Percentiles rank a stretch among this genome's conserved stretches.
These are phyloP conservation scores for Brenthis ino DNA, from an alignment of 2,888 invertebrate genomes.

Conservation along the genomic window DNA sequence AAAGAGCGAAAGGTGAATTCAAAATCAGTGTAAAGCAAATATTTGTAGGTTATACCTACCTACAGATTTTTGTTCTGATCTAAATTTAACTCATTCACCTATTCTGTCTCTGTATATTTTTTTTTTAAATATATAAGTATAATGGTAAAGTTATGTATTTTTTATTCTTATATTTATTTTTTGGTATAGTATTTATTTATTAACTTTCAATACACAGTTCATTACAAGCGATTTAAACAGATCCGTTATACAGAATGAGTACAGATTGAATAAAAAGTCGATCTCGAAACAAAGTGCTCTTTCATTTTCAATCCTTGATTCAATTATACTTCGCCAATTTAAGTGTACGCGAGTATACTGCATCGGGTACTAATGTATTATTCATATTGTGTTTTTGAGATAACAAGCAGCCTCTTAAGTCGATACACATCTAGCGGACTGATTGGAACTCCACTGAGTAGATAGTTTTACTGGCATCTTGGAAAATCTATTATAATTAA, in stretches of 20 bases:
- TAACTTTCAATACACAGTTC: slow-evolving; percentile 37
- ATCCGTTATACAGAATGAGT: slow-evolving; percentile 50
- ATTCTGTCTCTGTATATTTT: too few relatives aligned
- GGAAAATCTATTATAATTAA: slow-evolving; percentile 66
- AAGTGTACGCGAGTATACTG: slow-evolving; percentile 68
- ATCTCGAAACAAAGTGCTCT: slow-evolving; percentile 50
- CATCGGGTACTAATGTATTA: slow-evolving; percentile 77
- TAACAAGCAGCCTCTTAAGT: slow-evolving; percentile 78
- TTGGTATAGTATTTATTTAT: slow-evolving; percentile 21
- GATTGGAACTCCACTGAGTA: slow-evolving; percentile 63
- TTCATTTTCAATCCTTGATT: slow-evolving; percentile 79
- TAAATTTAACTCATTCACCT: too few relatives aligned
- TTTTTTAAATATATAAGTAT: too few relatives aligned
- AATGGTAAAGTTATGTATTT: too few relatives aligned
- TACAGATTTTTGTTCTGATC: too few relatives aligned
- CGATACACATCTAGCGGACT: slow-evolving; percentile 79
- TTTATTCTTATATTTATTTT: not conserved
- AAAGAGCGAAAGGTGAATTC: too few relatives aligned
- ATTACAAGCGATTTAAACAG: slow-evolving; percentile 61
- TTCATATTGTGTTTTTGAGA: slow-evolving; percentile 82
- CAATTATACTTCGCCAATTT: slow-evolving; percentile 80
- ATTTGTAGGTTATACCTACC: too few relatives aligned
- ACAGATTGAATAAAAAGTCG: slow-evolving; percentile 62
- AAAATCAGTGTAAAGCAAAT: too few relatives aligned
- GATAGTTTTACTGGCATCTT: slow-evolving; percentile 51